Base-by-base conservation (phyloP, 2,113 vertebrate genomes). In the Scartelaos histophorus region DNA sequence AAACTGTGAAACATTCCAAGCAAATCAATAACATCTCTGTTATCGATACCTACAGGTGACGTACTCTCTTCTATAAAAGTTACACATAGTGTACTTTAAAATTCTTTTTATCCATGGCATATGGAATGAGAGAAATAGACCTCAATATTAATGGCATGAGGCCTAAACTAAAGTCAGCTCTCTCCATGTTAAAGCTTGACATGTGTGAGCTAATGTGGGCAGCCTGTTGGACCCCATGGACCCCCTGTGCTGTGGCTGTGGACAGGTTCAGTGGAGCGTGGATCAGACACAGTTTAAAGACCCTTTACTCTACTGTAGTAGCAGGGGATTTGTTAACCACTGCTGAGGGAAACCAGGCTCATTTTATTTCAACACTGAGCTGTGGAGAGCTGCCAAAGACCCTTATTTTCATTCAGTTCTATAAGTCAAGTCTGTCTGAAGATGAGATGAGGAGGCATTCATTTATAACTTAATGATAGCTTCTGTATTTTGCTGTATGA, bases 301-400 rank as follows among this genome's bases (percentile, higher is more conserved):
- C 81, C 78, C 67, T 47, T n/a, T 64, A 19, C 51, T 74, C 71
- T 64, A 38, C 67, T 69, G 69, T 54, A 67, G 78, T 62, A 77
- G 76, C 60, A 16, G 71, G 85, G 87, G 85, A 82, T 87, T 90
- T 86, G 85, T 89, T 89, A 87, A 71, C 81, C 47, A 34, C 69
- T 85, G 61, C 73, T 65, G 45, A 66, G 13, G 47, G 80, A 78
- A 75, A 84, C 53, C 64, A 71, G 71, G 75, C 83, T 76, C 65
- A 82, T 76, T 83, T 61, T 66, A 66, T 78, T 84, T 80, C 69
- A 85, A 71, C 74, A 70, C 46, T 87, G 89, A 74, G 85, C 83
- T 81, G 80, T 79, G 74, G 53, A 74, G 75, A 67, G 71, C 74
- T 75, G 82, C 84, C 87, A 87, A 72, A 87, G 70, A 71, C 56